These are phyloP conservation scores for Phylloscopus trochilus DNA, from an alignment of 2,113 vertebrate genomes.

Conservation along the genomic window DNA sequence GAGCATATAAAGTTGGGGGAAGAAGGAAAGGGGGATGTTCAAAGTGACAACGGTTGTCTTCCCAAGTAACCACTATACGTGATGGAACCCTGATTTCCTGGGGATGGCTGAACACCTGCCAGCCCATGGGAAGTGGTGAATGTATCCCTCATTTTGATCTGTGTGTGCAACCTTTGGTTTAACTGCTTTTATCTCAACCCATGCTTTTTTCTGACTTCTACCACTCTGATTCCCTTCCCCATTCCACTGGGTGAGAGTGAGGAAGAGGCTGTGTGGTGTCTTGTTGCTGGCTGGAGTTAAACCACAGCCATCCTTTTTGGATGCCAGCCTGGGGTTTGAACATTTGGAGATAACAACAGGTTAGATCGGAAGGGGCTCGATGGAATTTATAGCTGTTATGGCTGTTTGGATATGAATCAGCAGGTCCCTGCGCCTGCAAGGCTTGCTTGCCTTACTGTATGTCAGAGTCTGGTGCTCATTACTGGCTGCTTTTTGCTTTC, in stretches of 20 bases:
- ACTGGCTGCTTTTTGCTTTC: not conserved
- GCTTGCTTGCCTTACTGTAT: not conserved
- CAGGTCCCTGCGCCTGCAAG: not conserved
- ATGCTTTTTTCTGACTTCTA: not conserved
- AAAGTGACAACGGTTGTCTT: rapidly evolving
- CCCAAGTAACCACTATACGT: not conserved
- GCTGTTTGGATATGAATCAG: not conserved
- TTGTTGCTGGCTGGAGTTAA: not conserved
- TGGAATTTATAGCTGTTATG: not conserved
- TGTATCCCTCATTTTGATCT: not conserved
- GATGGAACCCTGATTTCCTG: not conserved
- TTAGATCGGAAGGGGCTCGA: not conserved
- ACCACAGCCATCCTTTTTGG: not conserved
- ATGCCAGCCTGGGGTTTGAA: not conserved
- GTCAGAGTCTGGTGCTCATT: not conserved
- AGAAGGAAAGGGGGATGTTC: not conserved
- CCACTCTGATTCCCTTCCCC: not conserved
- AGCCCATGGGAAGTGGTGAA: not conserved
- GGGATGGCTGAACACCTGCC: not conserved
- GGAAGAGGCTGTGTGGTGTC: not conserved
- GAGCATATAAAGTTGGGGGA: not conserved
- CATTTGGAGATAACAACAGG: not conserved
- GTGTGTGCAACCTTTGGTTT: rapidly evolving
- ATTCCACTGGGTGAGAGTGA: not conserved
- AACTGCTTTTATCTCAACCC: not conserved